A percentile compares a stretch with the other conserved stretches of the same genome.
These are phyloP conservation scores for Callocephalon fimbriatum DNA, from an alignment of 2,113 vertebrate species.

Conservation along the genomic window DNA sequence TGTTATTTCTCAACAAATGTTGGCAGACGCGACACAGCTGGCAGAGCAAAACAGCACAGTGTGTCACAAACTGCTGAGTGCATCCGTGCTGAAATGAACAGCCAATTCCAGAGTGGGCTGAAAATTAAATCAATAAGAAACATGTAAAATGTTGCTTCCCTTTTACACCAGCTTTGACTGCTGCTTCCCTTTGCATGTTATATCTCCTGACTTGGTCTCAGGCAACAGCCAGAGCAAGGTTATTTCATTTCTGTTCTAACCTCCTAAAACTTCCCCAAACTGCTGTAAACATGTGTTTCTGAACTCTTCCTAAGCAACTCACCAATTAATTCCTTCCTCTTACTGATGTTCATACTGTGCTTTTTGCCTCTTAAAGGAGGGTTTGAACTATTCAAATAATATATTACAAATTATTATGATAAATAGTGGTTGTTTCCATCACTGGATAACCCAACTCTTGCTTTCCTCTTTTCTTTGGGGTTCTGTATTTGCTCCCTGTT, in stretches of 20 bases:
- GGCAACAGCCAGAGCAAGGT: neutral
- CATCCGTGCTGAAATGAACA: conserved; percentile 74
- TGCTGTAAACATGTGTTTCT: neutral
- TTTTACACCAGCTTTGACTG: neutral
- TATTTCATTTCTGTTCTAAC: neutral
- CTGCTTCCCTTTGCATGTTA: neutral
- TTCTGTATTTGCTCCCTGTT: neutral
- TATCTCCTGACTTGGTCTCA: neutral
- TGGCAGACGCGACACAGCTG: conserved; percentile 59
- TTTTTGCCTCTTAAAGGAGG: neutral
- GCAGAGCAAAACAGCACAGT: conserved; percentile 69
- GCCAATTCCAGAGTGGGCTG: conserved; percentile 28
- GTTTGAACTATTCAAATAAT: neutral
- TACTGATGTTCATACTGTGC: neutral
- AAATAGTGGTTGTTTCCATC: neutral
- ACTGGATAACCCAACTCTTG: neutral
- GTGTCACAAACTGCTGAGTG: conserved; percentile 59
- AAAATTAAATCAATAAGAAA: neutral
- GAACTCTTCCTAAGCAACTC: neutral
- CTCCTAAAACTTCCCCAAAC: neutral
- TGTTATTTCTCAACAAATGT: conserved; percentile 74
- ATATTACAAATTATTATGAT: neutral
- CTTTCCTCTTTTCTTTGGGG: neutral
- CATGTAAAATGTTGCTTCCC: neutral
- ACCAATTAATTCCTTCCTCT: neutral